phyloP scores from a whole-genome alignment of 2,888 invertebrate species.

The Archaeoteleia sp. region DNA sequence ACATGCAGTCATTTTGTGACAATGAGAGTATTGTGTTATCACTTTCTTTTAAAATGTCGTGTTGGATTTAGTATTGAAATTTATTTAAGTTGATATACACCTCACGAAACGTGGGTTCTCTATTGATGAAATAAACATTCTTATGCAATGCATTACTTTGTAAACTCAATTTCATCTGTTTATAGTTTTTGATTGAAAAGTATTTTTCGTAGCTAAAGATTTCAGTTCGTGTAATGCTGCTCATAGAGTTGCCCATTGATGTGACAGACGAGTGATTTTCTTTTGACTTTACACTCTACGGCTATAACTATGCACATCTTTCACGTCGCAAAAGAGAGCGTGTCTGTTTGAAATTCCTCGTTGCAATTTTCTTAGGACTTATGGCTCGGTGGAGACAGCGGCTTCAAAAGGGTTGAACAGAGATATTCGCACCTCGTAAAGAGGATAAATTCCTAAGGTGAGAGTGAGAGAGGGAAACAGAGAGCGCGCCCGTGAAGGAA shows the following conservation, averaged over 20 bases:
- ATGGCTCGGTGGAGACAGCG: constrained; percentile 11
- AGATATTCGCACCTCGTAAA: constrained; percentile 39
- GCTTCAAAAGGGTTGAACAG: constrained; percentile 42
- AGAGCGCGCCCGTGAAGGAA: constrained; percentile 35
- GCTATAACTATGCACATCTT: constrained; percentile 32
- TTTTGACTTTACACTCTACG: constrained; percentile 31
- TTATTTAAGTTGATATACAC: too few species aligned
- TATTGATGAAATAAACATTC: too few species aligned
- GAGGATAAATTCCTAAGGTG: constrained; percentile 8
- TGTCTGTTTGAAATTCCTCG: constrained; percentile 36
- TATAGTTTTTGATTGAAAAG: too few species aligned
- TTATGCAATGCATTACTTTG: too few species aligned
- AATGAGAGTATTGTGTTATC: too few species aligned
- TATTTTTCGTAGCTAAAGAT: too few species aligned
- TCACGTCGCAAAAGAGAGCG: constrained; percentile 21
- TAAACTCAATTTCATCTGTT: too few species aligned
- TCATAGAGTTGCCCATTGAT: constrained; percentile 16
- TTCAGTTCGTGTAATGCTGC: constrained; percentile 16
- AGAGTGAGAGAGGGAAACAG: background rate
- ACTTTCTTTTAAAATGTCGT: too few species aligned
- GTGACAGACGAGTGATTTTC: constrained; percentile 26
- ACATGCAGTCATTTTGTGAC: too few species aligned
- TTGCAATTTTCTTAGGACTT: constrained; percentile 47
- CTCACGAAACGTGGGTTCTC: too few species aligned
- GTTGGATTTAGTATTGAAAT: too few species aligned